phyloP scores from a whole-genome alignment of 2,113 vertebrate genomes.

The Cinclus cinclus region DNA sequence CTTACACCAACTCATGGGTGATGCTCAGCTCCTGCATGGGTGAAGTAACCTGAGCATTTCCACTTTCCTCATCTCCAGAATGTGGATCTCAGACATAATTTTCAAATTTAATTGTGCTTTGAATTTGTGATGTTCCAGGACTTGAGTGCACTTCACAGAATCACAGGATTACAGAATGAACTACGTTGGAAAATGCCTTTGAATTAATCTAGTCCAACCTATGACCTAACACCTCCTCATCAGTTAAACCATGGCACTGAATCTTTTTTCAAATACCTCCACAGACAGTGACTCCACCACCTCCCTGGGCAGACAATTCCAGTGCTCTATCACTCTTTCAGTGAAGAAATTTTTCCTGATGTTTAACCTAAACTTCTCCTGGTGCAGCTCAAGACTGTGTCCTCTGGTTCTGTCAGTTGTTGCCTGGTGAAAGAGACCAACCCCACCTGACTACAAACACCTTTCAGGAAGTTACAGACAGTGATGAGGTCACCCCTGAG shows the following conservation, averaged over 20 bases:
- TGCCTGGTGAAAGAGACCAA: not conserved
- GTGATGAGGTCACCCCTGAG: too few species aligned
- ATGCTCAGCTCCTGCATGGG: not conserved
- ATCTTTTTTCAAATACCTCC: not conserved
- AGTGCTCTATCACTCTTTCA: not conserved
- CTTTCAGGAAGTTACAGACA: too few species aligned
- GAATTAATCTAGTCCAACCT: not conserved
- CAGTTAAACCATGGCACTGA: not conserved
- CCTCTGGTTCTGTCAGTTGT: not conserved
- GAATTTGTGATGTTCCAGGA: not conserved
- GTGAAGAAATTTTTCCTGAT: not conserved
- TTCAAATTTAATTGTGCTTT: not conserved
- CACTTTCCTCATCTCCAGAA: not conserved
- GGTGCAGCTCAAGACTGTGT: not conserved
- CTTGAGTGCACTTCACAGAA: not conserved
- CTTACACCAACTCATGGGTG: not conserved
- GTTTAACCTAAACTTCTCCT: not conserved
- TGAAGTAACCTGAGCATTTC: not conserved
- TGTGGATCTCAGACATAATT: not conserved
- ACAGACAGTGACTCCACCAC: too few species aligned
- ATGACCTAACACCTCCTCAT: not conserved
- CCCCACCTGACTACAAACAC: fast-evolving
- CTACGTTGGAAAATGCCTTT: not conserved
- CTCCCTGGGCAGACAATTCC: not conserved
- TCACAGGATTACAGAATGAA: not conserved